Evolutionary conservation across 2,888 invertebrate species (phyloP).

Genomic region (Platycheirus rosarum): DNA sequence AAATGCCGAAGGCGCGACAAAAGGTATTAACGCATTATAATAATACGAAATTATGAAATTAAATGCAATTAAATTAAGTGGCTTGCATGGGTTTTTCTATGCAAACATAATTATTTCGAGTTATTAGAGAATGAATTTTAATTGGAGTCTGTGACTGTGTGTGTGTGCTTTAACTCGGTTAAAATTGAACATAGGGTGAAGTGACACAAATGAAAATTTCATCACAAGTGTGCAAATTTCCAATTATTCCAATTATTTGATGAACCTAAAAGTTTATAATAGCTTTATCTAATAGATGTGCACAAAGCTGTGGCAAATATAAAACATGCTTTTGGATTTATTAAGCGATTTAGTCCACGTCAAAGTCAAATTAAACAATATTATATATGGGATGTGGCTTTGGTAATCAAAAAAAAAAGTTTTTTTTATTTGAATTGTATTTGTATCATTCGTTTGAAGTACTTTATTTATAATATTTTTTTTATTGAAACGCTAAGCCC

Average conservation of each 20-base stretch:
- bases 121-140: slow-evolving; percentile 67
- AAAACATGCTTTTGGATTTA: too few species aligned
- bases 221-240: slow-evolving; percentile 13
- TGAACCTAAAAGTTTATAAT: slow-evolving; percentile 1
- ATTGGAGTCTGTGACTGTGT: slow-evolving; percentile 32
- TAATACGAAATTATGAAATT: slow-evolving; percentile 64
- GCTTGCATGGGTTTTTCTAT: slow-evolving; percentile 53
- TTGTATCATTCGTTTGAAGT: too few species aligned
- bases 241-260: slow-evolving; percentile 30
- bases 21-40: slow-evolving; percentile 43
- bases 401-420: too few species aligned
- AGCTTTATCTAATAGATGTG: not conserved
- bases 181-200: slow-evolving; percentile 1
- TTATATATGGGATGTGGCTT: too few species aligned
- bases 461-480: too few species aligned
- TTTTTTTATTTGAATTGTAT: too few species aligned
- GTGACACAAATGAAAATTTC: slow-evolving; percentile 37
- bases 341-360: too few species aligned
- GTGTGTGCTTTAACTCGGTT: slow-evolving; percentile 5
- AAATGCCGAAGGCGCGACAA: slow-evolving; percentile 52
- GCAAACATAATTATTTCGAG: slow-evolving; percentile 64
- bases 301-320: not conserved
- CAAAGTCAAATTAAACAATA: too few species aligned
- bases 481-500: too few species aligned
- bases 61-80: slow-evolving; percentile 69